A percentile compares a stretch with the other conserved stretches of the same genome.
Evolutionary conservation across 2,113 vertebrate genomes (phyloP).

Genomic region (Perognathus longimembris): DNA sequence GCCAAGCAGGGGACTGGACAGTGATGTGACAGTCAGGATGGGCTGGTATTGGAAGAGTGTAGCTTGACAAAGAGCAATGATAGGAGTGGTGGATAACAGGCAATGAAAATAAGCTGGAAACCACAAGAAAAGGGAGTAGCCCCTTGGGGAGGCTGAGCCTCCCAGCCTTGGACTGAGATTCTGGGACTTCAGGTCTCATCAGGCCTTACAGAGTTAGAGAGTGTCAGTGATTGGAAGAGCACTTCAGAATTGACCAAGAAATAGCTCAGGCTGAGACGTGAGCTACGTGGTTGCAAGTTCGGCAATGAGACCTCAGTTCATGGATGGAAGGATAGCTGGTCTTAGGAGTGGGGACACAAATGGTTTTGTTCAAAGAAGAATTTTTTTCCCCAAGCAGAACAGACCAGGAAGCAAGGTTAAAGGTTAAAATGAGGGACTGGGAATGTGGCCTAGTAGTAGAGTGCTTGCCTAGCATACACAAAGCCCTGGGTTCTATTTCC

Average conservation of each 20-base stretch:
- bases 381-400: not conserved
- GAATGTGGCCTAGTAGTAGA: too few relatives aligned
- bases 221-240: not conserved
- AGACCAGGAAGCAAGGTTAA: not conserved
- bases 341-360: not conserved
- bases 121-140: not conserved
- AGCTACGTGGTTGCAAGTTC: not conserved
- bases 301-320: not conserved
- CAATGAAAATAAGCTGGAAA: not conserved
- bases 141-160: not conserved
- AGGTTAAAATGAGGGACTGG: too few relatives aligned
- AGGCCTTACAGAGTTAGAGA: not conserved
- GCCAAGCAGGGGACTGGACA: not conserved
- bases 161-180: not conserved
- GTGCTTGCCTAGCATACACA: too few relatives aligned
- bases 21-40: not conserved
- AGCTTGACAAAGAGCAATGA: not conserved
- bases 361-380: conserved; percentile 20
- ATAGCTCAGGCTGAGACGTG: not conserved
- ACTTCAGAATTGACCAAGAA: not conserved
- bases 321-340: not conserved
- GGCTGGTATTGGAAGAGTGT: not conserved
- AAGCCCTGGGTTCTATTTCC: too few relatives aligned
- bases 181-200: not conserved
- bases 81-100: not conserved